phyloP scores from a whole-genome alignment of 2,888 invertebrate genomes.

The Pasiphila rectangulata region DNA sequence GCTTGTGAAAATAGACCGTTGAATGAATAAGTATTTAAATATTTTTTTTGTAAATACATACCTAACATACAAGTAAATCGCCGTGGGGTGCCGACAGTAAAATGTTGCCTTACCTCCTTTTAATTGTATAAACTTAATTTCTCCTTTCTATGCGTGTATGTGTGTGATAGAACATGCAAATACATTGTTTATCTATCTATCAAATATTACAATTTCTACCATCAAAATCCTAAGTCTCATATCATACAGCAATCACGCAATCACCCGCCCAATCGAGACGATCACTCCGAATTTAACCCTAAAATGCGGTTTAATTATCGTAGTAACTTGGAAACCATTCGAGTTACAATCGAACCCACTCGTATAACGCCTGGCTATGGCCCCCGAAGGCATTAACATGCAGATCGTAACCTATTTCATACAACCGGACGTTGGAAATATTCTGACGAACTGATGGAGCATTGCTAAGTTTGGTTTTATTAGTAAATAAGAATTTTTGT shows the following conservation, averaged over 20 bases:
- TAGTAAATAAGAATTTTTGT: background rate
- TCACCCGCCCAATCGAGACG: slow-evolving; percentile 6
- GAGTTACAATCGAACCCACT: slow-evolving; percentile 42
- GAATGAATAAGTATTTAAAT: no score
- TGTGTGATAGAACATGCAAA: no score
- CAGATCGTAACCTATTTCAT: slow-evolving; percentile 33
- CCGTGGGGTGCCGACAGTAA: no score
- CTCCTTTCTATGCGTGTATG: no score
- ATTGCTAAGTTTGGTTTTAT: background rate
- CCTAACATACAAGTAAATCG: no score
- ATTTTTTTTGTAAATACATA: no score
- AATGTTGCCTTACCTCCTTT: no score
- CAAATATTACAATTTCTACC: no score
- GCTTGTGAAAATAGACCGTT: no score
- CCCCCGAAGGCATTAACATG: slow-evolving; percentile 39
- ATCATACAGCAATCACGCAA: slow-evolving; percentile 25
- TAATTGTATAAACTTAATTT: no score
- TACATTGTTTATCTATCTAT: no score
- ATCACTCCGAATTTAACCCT: slow-evolving; percentile 5
- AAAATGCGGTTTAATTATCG: slow-evolving; percentile 31
- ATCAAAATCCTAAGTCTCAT: background rate
- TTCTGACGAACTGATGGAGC: slow-evolving; percentile 11
- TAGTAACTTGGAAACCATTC: slow-evolving; percentile 37
- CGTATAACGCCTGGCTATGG: slow-evolving; percentile 37
- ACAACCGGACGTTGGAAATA: slow-evolving; percentile 14